These are phyloP conservation scores for Drosophila sp. DNA, from an alignment of 1,140 invertebrate species.

Conservation along the genomic window DNA sequence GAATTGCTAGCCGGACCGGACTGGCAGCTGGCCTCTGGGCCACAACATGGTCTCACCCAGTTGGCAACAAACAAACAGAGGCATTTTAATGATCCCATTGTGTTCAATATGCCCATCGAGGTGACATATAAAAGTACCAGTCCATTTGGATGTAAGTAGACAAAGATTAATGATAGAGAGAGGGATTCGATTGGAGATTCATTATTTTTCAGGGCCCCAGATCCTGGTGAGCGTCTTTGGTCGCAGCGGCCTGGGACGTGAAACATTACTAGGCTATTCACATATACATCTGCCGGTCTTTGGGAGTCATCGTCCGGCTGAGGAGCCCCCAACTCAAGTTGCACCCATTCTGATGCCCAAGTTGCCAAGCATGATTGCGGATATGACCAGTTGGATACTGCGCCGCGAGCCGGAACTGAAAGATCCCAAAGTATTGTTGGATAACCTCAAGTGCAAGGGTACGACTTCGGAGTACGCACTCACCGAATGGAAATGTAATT, in stretches of 20 bases:
- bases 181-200: background rate
- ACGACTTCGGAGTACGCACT: background rate
- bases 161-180: background rate
- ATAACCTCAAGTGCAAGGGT: slow-evolving; percentile 74
- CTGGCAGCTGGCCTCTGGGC: slow-evolving; percentile 77
- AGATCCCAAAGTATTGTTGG: slow-evolving; percentile 73
- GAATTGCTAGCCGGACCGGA: slow-evolving; percentile 77
- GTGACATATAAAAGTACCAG: slow-evolving; percentile 80
- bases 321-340: slow-evolving; percentile 24
- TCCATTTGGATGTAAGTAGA: slow-evolving; percentile 81
- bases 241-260: slow-evolving; percentile 66
- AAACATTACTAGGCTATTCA: slow-evolving; percentile 78
- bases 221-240: slow-evolving; percentile 82
- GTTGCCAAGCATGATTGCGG: slow-evolving; percentile 69
- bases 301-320: slow-evolving; percentile 29
- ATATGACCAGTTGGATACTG: slow-evolving; percentile 73
- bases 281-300: slow-evolving; percentile 79
- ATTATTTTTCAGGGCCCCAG: slow-evolving; percentile 75
- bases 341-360: slow-evolving; percentile 73
- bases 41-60: slow-evolving; percentile 80
- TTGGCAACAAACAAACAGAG: slow-evolving; percentile 60
- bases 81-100: slow-evolving; percentile 76
- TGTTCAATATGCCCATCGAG: slow-evolving; percentile 83
- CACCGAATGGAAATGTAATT: background rate
- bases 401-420: slow-evolving; percentile 75